Percentiles rank a stretch among this genome's conserved stretches.
These are phyloP conservation scores for Todiramphus saurophagus DNA, from an alignment of 2,113 vertebrate species.

Conservation along the genomic window DNA sequence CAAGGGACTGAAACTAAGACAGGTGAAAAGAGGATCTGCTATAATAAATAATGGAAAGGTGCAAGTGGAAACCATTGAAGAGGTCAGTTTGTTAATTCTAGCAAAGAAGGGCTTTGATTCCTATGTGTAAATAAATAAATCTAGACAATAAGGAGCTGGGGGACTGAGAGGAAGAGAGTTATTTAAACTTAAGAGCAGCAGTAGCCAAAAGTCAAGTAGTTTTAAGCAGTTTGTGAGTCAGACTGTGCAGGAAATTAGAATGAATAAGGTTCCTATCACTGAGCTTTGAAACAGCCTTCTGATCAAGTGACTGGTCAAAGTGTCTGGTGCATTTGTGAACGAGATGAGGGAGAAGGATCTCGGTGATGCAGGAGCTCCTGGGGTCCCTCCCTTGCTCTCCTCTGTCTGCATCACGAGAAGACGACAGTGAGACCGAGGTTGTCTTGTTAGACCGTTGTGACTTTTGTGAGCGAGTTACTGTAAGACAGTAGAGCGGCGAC, in stretches of 20 bases:
- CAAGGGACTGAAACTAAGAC: background rate
- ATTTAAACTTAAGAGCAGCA: background rate
- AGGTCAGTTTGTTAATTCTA: background rate
- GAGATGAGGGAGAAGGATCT: background rate
- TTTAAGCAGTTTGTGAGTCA: background rate
- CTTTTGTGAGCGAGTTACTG: conserved; percentile 7
- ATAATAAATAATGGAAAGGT: background rate
- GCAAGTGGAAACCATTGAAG: background rate
- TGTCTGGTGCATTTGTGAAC: background rate
- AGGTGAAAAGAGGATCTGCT: background rate
- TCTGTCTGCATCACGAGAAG: background rate
- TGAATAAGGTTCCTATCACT: background rate
- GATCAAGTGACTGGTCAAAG: background rate
- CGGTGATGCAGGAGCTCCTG: rapidly evolving
- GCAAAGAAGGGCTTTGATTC: background rate
- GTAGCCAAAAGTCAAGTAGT: background rate
- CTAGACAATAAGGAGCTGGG: background rate
- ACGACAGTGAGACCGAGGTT: background rate
- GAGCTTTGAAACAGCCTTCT: background rate
- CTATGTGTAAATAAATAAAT: background rate
- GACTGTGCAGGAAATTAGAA: background rate
- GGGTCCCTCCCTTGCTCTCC: background rate
- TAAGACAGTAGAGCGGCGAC: background rate
- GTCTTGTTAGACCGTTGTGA: background rate
- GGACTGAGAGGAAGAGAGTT: background rate